These are phyloP conservation scores for Hofmannophila pseudospretella DNA, from an alignment of 2,888 invertebrate species.

Conservation along the genomic window DNA sequence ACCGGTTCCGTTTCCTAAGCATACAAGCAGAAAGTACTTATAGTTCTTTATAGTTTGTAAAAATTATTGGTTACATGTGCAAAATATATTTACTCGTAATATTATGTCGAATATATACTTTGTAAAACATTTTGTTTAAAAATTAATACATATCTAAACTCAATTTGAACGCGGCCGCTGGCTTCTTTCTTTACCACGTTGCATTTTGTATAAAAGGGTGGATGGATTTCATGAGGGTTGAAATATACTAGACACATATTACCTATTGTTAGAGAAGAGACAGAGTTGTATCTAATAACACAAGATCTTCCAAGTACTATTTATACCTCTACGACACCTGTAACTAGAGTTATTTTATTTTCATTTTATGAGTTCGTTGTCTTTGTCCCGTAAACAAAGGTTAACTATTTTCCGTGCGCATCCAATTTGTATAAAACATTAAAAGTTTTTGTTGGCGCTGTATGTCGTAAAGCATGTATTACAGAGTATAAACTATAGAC, in stretches of 20 bases:
- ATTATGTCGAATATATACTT: background rate
- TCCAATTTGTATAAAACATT: slow-evolving; percentile 42
- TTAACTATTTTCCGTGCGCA: slow-evolving; percentile 46
- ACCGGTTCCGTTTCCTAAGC: slow-evolving; percentile 27
- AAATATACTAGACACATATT: background rate
- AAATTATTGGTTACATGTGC: slow-evolving; percentile 13
- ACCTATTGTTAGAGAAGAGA: background rate
- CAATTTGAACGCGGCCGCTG: too few relatives aligned
- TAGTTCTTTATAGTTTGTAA: too few relatives aligned
- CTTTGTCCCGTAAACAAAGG: slow-evolving; percentile 56
- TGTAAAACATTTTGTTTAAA: too few relatives aligned
- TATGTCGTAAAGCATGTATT: slow-evolving; percentile 37
- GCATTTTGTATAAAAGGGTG: too few relatives aligned
- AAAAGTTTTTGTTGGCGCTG: slow-evolving; percentile 41
- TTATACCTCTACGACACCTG: slow-evolving; percentile 25
- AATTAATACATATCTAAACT: too few relatives aligned
- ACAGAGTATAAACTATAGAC: slow-evolving; percentile 17
- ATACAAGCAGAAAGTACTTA: too few relatives aligned
- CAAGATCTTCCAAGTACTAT: too few relatives aligned
- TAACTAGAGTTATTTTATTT: slow-evolving; percentile 39
- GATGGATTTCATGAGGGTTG: slow-evolving; percentile 5
- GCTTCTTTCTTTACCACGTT: too few relatives aligned
- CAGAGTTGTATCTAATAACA: too few relatives aligned
- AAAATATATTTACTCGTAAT: background rate
- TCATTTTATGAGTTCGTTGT: slow-evolving; percentile 72